Evolutionary conservation across 2,888 invertebrate genomes (phyloP), one percentile per base, ranked within the genome.

Genomic region (Meloe dianella): DNA sequence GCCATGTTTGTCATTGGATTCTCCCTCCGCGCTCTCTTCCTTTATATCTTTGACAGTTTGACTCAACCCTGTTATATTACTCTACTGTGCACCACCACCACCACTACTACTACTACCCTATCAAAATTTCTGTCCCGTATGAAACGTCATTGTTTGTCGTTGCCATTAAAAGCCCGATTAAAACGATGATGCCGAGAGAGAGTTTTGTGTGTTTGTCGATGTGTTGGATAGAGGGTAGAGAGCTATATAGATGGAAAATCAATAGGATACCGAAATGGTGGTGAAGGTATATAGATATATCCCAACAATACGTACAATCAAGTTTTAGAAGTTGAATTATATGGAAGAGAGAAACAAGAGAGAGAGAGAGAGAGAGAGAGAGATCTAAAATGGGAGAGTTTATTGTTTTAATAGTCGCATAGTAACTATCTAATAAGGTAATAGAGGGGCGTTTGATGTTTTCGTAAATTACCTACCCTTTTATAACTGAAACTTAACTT

Each of bases 241-340:
- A 71, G 69, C 10, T 51, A 51, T 24, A 75, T 75, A 76, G 76
- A 76, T 77, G 75, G 77, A 77, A 77, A 77, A 77, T 77, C 77
- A 77, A 77, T 77, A 77, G 74, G 71, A 73, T 71, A 70, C 41
- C 57, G 68, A 68, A 60, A 24, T 51, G 51, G 51, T 51, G 51
- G 51, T 51, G 51, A 51, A 35, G 51, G 22, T 51, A 24, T 4
- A n/a, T n/a, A n/a, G n/a, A 51, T 24, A 51, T 22, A 51, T 51
- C 47, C 41, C 17, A 47, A 22, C 20, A 47, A 20, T 20, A 47
- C 47, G 47, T 47, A 47, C 47, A 22, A 47, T 20, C 47, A 47
- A 47, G 47, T 47, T 47, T 47, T 47, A 47, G 47, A 47, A 47
- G 47, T 47, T 47, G 47, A 47, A 9, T 47, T 47, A 47, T 20